Base-by-base conservation (phyloP, 2,113 vertebrate species). In the Merops nubicus region DNA sequence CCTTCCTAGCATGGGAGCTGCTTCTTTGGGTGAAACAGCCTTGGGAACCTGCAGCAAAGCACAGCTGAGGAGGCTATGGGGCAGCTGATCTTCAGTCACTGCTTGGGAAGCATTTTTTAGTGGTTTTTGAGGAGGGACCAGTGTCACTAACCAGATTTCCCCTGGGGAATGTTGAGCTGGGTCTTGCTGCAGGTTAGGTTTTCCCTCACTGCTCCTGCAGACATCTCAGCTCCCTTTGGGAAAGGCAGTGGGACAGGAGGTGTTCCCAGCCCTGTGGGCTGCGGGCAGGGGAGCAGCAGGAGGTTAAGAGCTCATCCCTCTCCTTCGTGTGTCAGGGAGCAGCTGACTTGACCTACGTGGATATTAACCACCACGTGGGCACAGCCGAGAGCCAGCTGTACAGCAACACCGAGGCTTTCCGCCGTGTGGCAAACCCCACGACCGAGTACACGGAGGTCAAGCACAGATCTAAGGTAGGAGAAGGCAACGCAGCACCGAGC, bases 371-470 rank as follows among this genome's bases (percentile, higher is more conserved):
- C 1, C 0, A 0, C 0, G 0, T 0, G 0, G 12, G 16, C 15
- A 7, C 1, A 2, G 69, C 65, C 1, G 47, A 57, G 79, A 75
- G 59, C 56, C 79, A 20, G 5, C 10, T 91, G 38, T 77, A 92
- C 76, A n/a, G 73, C 89, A 93, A 74, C 8, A 8, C n/a, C 1
- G 5, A 29, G 43, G n/a, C 70, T 5, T 11, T 26, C 31, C 7
- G 0, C 17, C 0, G 0, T 53, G 20, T 1, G 19, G 17, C 25
- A 11, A 12, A 11, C 3, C 17, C 57, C 3, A 0, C 2, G 0
- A 8, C 22, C 1, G 80, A 78, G 4, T 88, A 95, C 34, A 1
- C 0, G 3, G 91, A 89, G 50, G 8, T 96, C 42, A 73, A 56
- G 14, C 31, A 12, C 18, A 73, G 70, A 0, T 0, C 2, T 15